These are phyloP conservation scores for Eleginops maclovinus DNA, from an alignment of 2,113 vertebrate genomes.

Conservation along the genomic window DNA sequence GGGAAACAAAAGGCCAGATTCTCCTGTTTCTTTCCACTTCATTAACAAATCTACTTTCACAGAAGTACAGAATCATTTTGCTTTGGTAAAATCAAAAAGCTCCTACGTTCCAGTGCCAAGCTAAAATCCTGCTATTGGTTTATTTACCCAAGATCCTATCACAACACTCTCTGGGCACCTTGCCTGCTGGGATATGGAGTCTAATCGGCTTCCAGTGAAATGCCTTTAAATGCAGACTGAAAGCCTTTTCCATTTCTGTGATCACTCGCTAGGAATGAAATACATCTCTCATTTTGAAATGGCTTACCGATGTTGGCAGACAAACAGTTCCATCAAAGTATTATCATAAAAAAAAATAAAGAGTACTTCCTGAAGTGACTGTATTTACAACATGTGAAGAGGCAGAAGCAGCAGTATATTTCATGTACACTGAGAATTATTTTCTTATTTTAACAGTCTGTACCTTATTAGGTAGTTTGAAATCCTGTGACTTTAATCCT, in stretches of 20 bases:
- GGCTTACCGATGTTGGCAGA: not conserved
- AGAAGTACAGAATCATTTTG: constrained; percentile 1
- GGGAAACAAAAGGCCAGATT: not conserved
- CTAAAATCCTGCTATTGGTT: constrained; percentile 20
- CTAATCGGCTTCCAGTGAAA: constrained; percentile 69
- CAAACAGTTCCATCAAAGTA: not conserved
- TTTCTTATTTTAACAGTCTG: not conserved
- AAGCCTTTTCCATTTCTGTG: constrained; percentile 56
- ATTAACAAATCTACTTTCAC: constrained; percentile 8
- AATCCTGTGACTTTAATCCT: not conserved
- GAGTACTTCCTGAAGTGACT: not conserved
- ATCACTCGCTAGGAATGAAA: constrained; percentile 30
- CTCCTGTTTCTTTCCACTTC: not conserved
- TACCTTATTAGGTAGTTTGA: not conserved
- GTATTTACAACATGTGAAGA: not conserved
- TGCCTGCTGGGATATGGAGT: constrained; percentile 62
- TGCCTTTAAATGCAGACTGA: constrained; percentile 52
- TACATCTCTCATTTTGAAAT: not conserved
- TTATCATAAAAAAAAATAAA: not conserved
- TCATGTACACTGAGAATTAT: not conserved
- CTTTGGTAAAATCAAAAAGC: not conserved
- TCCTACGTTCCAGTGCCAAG: not conserved
- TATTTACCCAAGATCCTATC: constrained; percentile 30
- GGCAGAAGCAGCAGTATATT: constrained; percentile 19
- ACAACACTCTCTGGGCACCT: constrained; percentile 4